Evolutionary conservation across 2,797 vertebrate genomes (phyloP), one percentile per base, ranked within the genome.

Genomic region (Fistularia tabacaria): DNA sequence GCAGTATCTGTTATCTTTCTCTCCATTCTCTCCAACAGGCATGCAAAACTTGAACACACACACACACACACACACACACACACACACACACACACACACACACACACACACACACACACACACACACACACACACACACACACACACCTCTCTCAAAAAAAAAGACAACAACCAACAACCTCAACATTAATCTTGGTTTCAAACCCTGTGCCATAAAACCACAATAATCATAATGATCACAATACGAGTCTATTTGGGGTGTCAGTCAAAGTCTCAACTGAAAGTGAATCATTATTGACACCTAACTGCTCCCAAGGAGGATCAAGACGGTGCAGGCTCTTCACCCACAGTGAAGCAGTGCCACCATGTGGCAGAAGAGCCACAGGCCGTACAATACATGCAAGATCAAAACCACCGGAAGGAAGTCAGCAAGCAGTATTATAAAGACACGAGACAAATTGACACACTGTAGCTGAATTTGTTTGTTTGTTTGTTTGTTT

Each of bases 311-410:
- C 8, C 1, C 12, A 41, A 11, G 48, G 36, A 47, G 15, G 36
- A 14, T 7, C n/a, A 14, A 55, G 14, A 7, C 36, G 44, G 12
- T 11, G 15, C 39, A 62, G 46, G 8, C 8, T 15, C 14, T 7
- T 10, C 7, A 15, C 9, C 44, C 44, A 51, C 10, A 14, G 65
- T 49, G 49, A 79, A 86, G 85, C 74, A 88, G 76, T 55, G 83
- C 86, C 88, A 66, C 79, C 85, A 25, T 66, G 83, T 88, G 89
- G 73, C 47, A 38, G 60, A 62, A 1, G 13, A 1, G 43, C 12
- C n/a, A 13, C 7, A 25, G 36, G 5, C 36, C n/a, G 8, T 8
- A 6, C 36, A n/a, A 13, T 6, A 10, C 6, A 6, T 1, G 12
- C 1, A 14, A 36, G 25, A 14, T n/a, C n/a, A n/a, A 38, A 51